Evolutionary conservation across 2,113 vertebrate species (phyloP).

Genomic region (Myrmecobius fasciatus): DNA sequence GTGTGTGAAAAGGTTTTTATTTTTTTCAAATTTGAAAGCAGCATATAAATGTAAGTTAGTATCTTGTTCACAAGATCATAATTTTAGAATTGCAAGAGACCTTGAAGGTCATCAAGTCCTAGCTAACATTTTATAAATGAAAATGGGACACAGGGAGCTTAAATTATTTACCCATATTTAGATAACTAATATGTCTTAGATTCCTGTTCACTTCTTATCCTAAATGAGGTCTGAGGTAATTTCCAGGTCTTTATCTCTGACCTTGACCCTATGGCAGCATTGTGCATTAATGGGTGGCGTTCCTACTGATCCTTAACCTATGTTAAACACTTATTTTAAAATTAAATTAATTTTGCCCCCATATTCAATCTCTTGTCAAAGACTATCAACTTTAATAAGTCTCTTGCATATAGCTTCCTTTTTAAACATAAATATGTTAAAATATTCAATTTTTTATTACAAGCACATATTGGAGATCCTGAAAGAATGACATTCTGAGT

Average conservation of each 20-base stretch:
- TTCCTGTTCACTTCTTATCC: no score
- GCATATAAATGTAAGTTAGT: not conserved
- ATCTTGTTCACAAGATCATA: not conserved
- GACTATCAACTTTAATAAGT: not conserved
- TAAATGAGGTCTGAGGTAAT: not conserved
- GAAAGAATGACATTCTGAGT: not conserved
- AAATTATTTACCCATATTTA: no score
- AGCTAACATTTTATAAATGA: no score
- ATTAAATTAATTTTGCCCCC: not conserved
- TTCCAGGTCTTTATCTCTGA: not conserved
- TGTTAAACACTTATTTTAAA: not conserved
- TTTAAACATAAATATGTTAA: not conserved
- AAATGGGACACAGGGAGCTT: no score
- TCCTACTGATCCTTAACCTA: not conserved
- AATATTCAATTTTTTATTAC: not conserved
- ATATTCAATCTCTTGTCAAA: not conserved
- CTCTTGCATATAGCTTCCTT: not conserved
- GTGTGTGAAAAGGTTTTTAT: not conserved
- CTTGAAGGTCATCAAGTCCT: no score
- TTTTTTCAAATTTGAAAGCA: not conserved
- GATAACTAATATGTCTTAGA: no score
- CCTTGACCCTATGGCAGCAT: no score
- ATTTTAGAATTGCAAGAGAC: not conserved
- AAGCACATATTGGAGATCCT: not conserved
- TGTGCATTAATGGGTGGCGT: no score